Evolutionary conservation across 2,797 vertebrate genomes (phyloP), one percentile per base, ranked within the genome.

Genomic region (Dendrocincla tyrannina): DNA sequence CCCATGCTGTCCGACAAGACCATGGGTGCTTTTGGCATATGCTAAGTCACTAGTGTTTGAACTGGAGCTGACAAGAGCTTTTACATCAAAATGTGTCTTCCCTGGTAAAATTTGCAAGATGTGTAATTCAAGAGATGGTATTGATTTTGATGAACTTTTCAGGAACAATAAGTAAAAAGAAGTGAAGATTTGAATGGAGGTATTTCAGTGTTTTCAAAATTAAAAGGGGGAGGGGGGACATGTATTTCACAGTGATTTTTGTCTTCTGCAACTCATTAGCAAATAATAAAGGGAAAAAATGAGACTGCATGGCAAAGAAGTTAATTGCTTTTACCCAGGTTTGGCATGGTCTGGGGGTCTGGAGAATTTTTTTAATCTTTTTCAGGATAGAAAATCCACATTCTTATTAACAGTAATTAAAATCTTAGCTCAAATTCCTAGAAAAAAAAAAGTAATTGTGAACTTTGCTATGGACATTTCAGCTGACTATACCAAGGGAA

Each of bases 21-120:
- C 7, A 5, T 0, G 3, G 9, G 27, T 2, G 1, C 17, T 20
- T 66, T n/a, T 24, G 42, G 16, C 12, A 0, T 19, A 5, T 7
- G 30, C 39, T 37, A 41, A 53, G 32, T 69, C 49, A 50, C n/a
- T 44, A 41, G 30, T 12, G n/a, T 46, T 55, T 59, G 33, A 72
- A 64, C 25, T 25, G 44, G 68, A 67, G 42, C 66, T 84, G 37
- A 27, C 47, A 62, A 56, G 50, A 85, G 27, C 5, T 47, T 56
- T 60, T 22, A 14, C 9, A 37, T 11, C 4, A 1, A 39, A 52
- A 59, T 0, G 2, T 8, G 5, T 41, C 72, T 84, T 67, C 22
- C 18, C 23, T 22, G 20, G 25, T 11, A 76, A 83, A 91, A 70
- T 27, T 10, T 56, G 42, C 9, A 35, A 44, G 37, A 78, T 56